Base-by-base conservation (phyloP, 2,113 vertebrate species). In the Brachypteracias leptosomus region DNA sequence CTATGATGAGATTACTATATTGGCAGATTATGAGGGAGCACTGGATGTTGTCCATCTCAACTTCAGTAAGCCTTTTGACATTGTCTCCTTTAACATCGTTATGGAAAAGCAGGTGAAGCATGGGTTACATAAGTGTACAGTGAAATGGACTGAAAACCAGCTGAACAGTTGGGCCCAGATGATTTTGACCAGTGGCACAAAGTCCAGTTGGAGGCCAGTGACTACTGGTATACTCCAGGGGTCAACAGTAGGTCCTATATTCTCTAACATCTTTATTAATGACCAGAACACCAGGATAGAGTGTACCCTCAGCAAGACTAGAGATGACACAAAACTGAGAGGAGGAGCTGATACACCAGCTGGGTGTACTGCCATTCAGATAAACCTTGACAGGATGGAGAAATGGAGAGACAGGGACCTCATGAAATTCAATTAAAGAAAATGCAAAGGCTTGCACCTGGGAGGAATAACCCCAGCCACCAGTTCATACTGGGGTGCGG, bases 61-160 rank as follows among this genome's bases (percentile, higher is more conserved):
- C 9, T 66, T 91, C 42, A 33, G 9, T 14, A 59, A 47, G 26
- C 10, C 22, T 40, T 78, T 9, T 38, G 71, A 70, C 17, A 88
- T 13, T 7, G 15, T 61, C 40, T 76, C 54, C 54, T 55, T 14
- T 33, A 55, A 85, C 21, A 88, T 13, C 10, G 20, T 44, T 46
- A 28, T 0, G 55, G 18, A 61, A 16, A 73, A 77, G 31, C 31
- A 52, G 46, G 52, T 46, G 13, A 84, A 61, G 55, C 24, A 61
- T 3, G 6, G 7, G 4, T 85, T 73, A 54, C 0, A 0, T 10
- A 68, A 77, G 15, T 1, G 3, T 40, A 44, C 14, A 26, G 28
- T 16, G 33, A 75, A 83, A 68, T 16, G 22, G 38, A 75, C 0
- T n/a, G 14, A 79, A 78, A 92, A 68, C 7, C 26, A 76, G 40